Evolutionary conservation across 2,888 invertebrate genomes (phyloP).

Genomic region (Coleophora flavipennella): DNA sequence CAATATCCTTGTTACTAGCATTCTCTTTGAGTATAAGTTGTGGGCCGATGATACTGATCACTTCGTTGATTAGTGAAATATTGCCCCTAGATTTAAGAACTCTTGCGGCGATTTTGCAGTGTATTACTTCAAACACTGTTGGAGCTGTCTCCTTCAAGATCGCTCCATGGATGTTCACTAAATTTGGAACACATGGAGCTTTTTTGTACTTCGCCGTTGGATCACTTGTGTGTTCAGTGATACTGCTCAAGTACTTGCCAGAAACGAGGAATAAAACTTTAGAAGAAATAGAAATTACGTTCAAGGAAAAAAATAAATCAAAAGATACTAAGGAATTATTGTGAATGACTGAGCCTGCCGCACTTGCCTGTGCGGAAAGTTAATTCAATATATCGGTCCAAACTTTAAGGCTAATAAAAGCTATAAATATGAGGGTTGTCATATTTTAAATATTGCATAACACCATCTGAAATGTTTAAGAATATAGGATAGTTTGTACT

Average conservation of each 20-base stretch:
- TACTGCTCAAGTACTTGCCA: conserved; percentile 29
- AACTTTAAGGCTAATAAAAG: too few species aligned
- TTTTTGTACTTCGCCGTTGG: conserved; percentile 24
- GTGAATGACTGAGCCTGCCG: too few species aligned
- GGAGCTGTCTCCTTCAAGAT: conserved; percentile 13
- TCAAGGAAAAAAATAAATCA: background rate
- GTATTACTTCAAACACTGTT: too few species aligned
- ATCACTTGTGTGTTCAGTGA: conserved; percentile 11
- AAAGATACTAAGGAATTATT: too few species aligned
- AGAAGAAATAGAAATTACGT: conserved; percentile 24
- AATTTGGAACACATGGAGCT: conserved; percentile 21
- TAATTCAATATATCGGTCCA: too few species aligned
- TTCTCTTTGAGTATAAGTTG: background rate
- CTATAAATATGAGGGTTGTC: too few species aligned
- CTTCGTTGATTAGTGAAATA: background rate
- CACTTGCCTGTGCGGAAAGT: too few species aligned
- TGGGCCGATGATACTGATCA: background rate
- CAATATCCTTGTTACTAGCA: background rate
- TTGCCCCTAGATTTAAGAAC: background rate
- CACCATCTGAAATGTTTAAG: too few species aligned
- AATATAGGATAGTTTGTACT: too few species aligned
- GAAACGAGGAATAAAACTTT: conserved; percentile 38
- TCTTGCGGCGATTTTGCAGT: background rate
- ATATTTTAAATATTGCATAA: too few species aligned
- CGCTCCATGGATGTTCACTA: conserved; percentile 23